These are phyloP conservation scores for Coregonus clupeaformis DNA, from an alignment of 2,113 vertebrate species.

Conservation along the genomic window DNA sequence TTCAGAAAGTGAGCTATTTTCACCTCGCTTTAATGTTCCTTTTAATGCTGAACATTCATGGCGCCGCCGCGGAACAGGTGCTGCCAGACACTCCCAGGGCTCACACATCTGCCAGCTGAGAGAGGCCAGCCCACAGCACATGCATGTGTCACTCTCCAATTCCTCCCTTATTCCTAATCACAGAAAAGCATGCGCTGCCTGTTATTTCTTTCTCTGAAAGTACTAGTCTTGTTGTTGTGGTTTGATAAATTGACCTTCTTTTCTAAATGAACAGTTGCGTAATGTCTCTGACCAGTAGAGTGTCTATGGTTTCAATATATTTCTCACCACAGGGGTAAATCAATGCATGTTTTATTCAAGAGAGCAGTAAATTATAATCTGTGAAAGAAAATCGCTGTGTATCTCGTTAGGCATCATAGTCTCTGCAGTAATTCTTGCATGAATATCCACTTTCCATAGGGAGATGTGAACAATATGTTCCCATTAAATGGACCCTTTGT, in stretches of 20 bases:
- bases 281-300: too few relatives aligned
- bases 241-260: not conserved
- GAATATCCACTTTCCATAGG: not conserved
- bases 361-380: not conserved
- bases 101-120: conserved; percentile 18
- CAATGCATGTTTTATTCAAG: not conserved
- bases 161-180: not conserved
- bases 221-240: not conserved
- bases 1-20: conserved; percentile 51
- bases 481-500: not conserved
- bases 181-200: not conserved
- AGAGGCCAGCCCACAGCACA: not conserved
- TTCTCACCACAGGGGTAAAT: not conserved
- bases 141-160: not conserved
- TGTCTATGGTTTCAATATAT: not conserved
- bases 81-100: conserved; percentile 5
- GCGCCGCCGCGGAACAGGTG: conserved; percentile 12
- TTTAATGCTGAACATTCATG: conserved; percentile 33
- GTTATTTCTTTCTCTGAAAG: not conserved
- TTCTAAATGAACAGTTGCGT: not conserved
- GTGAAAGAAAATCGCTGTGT: not conserved
- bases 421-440: not conserved
- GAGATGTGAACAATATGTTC: not conserved
- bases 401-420: not conserved
- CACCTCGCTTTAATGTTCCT: conserved; percentile 35